Evolutionary conservation across 2,888 invertebrate species (phyloP).

Genomic region (Pollenia griseotomentosa): DNA sequence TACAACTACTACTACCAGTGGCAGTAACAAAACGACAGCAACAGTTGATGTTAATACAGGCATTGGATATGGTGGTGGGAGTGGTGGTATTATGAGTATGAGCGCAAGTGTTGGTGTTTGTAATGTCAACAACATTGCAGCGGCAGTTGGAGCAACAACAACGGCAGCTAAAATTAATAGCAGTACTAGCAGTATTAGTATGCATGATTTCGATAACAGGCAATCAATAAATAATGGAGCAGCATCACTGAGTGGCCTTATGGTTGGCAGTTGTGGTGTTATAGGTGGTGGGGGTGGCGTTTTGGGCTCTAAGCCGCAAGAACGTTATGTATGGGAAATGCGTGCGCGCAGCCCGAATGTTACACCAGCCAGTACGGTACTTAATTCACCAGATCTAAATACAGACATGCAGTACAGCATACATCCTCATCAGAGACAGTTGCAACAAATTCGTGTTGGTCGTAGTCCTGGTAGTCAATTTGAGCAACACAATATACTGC

Average conservation of each 20-base stretch:
- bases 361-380: slow-evolving; percentile 83
- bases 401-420: slow-evolving; percentile 81
- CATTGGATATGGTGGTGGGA: slow-evolving; percentile 21
- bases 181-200: slow-evolving; percentile 74
- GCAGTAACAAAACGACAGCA: slow-evolving; percentile 67
- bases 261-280: slow-evolving; percentile 62
- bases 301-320: slow-evolving; percentile 77
- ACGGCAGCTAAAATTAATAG: slow-evolving; percentile 73
- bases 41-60: slow-evolving; percentile 67
- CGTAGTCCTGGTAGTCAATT: slow-evolving; percentile 83
- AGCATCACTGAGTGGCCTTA: slow-evolving; percentile 54
- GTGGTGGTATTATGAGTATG: neutral
- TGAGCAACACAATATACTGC: slow-evolving; percentile 77
- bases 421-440: slow-evolving; percentile 78
- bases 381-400: slow-evolving; percentile 83
- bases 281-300: slow-evolving; percentile 59
- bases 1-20: slow-evolving; percentile 13
- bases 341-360: slow-evolving; percentile 83
- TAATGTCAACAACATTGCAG: slow-evolving; percentile 65
- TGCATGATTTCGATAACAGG: slow-evolving; percentile 70
- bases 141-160: slow-evolving; percentile 12
- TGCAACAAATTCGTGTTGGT: slow-evolving; percentile 82
- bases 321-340: slow-evolving; percentile 84
- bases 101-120: slow-evolving; percentile 40
- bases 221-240: slow-evolving; percentile 71